phyloP scores from a whole-genome alignment of 1,140 invertebrate species.

The Rhynchophorus ferrugineus region DNA sequence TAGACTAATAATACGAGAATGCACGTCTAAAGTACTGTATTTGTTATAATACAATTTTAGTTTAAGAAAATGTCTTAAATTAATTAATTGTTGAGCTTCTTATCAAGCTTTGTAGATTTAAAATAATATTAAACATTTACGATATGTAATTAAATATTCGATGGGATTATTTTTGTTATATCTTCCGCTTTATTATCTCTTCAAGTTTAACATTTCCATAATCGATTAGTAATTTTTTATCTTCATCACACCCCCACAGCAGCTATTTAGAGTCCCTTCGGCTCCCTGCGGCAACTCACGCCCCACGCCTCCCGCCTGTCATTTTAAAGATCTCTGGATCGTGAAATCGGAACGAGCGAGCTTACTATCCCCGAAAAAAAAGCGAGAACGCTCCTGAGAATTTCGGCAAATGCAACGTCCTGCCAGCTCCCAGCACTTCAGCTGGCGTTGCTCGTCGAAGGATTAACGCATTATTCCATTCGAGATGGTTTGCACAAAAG shows the following conservation, averaged over 20 bases:
- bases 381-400: slow-evolving; percentile 6
- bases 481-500: background rate
- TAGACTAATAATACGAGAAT: no score
- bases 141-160: no score
- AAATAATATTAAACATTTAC: no score
- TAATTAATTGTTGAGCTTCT: no score
- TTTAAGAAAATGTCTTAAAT: no score
- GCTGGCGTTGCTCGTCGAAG: slow-evolving; percentile 1
- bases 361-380: slow-evolving; percentile 1
- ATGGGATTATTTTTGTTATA: no score
- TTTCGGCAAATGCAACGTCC: slow-evolving; percentile 6
- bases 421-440: slow-evolving; percentile 1
- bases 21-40: no score
- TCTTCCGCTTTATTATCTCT: no score
- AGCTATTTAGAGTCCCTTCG: no score
- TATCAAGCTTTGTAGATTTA: no score
- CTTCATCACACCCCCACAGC: no score
- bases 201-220: background rate
- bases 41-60: no score
- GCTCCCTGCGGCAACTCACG: background rate
- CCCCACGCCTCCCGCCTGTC: background rate
- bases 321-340: background rate
- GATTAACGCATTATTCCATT: slow-evolving; percentile 12
- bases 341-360: slow-evolving; percentile 1
- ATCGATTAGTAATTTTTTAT: background rate